Percentiles rank a stretch among this genome's conserved stretches.
phyloP scores from a whole-genome alignment of 2,888 invertebrate genomes.

The Agrotis segetum region DNA sequence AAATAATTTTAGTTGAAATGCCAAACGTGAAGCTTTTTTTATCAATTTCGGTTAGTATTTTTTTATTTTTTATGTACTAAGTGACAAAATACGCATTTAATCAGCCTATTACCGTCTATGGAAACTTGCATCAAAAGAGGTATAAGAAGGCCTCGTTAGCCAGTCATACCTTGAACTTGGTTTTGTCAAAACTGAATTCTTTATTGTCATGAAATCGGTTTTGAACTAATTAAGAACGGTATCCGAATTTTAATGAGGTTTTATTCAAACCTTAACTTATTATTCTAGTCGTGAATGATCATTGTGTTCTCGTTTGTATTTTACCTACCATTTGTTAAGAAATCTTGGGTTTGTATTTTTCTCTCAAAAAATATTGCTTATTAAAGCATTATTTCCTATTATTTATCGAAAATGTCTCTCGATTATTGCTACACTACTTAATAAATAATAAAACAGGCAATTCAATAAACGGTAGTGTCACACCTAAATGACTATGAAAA shows the following conservation, averaged over 20 bases:
- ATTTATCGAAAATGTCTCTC: not conserved
- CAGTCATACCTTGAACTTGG: too few relatives aligned
- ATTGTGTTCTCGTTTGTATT: slow-evolving; percentile 35
- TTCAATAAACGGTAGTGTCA: not conserved
- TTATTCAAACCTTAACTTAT: slow-evolving; percentile 28
- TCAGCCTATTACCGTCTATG: too few relatives aligned
- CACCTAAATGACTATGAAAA: too few relatives aligned
- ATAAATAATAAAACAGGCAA: not conserved
- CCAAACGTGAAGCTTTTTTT: too few relatives aligned
- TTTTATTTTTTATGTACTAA: too few relatives aligned
- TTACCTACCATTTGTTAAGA: slow-evolving; percentile 3
- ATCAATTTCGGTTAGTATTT: too few relatives aligned
- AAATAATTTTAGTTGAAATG: too few relatives aligned
- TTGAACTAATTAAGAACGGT: slow-evolving; percentile 21
- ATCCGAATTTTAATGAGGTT: slow-evolving; percentile 55
- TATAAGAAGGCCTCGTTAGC: too few relatives aligned
- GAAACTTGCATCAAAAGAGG: too few relatives aligned
- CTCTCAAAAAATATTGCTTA: slow-evolving; percentile 2
- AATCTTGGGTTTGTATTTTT: not conserved
- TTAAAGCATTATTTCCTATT: not conserved
- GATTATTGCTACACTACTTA: too few relatives aligned
- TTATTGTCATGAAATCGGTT: not conserved
- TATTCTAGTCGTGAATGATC: slow-evolving; percentile 51
- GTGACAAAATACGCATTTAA: too few relatives aligned
- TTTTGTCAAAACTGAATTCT: not conserved